Conservation (phyloP, 1,140 invertebrate species). For the Eupeodes corollae region DNA sequence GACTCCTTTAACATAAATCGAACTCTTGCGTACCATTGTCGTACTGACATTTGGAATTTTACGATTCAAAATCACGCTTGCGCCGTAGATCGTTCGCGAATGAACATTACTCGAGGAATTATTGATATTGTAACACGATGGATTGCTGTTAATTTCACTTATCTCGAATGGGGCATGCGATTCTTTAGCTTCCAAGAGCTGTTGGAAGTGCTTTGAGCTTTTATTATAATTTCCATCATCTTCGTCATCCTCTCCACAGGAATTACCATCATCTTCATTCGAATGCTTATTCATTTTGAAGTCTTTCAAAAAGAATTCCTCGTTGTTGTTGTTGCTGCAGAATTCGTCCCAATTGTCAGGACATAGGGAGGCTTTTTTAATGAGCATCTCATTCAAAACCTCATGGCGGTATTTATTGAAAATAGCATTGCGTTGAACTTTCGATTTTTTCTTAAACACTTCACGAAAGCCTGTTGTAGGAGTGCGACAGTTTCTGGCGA, state of each 20-base stretch:
- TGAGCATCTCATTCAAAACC: too few species aligned
- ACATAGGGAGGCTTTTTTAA: too few species aligned
- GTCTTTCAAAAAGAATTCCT: not conserved
- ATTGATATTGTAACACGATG: not conserved
- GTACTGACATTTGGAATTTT: slow-evolving; percentile 3
- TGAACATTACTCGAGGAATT: not conserved
- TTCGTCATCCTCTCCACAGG: not conserved
- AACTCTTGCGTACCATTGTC: slow-evolving; percentile 4
- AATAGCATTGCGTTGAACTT: too few species aligned
- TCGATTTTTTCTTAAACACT: too few species aligned
- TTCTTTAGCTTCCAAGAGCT: slow-evolving; percentile 13
- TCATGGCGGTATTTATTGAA: too few species aligned
- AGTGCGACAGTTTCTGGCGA: too few species aligned
- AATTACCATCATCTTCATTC: slow-evolving; percentile 1
- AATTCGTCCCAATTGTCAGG: too few species aligned
- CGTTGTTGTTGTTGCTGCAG: too few species aligned
- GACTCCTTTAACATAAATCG: slow-evolving; percentile 4
- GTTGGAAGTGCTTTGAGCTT: slow-evolving; percentile 11
- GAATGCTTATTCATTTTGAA: not conserved
- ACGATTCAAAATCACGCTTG: slow-evolving; percentile 5
- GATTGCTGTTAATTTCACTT: not conserved
- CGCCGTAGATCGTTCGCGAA: slow-evolving; percentile 6
- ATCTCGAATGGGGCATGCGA: slow-evolving; percentile 21
- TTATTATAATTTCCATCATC: not conserved
- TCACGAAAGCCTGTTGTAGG: too few species aligned